These are phyloP conservation scores for Phyllotreta cruciferae DNA, from an alignment of 2,888 invertebrate species.

Conservation along the genomic window DNA sequence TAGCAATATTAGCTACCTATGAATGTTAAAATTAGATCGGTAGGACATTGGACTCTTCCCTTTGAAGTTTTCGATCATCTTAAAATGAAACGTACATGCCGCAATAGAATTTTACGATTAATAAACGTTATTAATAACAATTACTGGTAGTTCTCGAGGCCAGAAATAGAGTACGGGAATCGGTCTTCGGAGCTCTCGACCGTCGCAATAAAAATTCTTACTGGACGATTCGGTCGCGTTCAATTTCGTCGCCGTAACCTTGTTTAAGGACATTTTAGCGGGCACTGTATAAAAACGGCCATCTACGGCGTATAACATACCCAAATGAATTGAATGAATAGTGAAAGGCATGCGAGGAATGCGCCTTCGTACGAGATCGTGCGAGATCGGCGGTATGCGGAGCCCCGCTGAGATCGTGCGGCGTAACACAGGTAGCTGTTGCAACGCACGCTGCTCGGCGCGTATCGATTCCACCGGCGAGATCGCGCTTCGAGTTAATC, in stretches of 20 bases:
- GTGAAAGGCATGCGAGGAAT: slow-evolving; percentile 37
- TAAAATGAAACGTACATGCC: too few relatives aligned
- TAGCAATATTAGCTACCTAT: too few relatives aligned
- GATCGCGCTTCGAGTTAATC: slow-evolving; percentile 5
- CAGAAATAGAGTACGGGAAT: too few relatives aligned
- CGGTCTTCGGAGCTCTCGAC: too few relatives aligned
- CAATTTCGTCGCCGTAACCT: slow-evolving; percentile 2
- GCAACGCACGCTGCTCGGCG: slow-evolving; percentile 45
- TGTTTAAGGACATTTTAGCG: slow-evolving; percentile 13
- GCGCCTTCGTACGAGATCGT: slow-evolving; percentile 48
- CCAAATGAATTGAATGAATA: slow-evolving; percentile 32
- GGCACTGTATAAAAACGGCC: slow-evolving; percentile 26
- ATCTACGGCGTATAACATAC: slow-evolving; percentile 26
- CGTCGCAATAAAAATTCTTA: too few relatives aligned
- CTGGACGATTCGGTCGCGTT: too few relatives aligned
- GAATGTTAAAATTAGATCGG: too few relatives aligned
- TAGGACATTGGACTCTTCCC: too few relatives aligned
- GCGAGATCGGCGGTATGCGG: slow-evolving; percentile 64
- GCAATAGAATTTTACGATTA: too few relatives aligned
- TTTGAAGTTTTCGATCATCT: too few relatives aligned
- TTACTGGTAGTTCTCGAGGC: too few relatives aligned
- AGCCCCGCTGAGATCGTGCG: slow-evolving; percentile 60
- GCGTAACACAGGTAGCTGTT: slow-evolving; percentile 58
- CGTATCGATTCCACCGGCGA: slow-evolving; percentile 12
- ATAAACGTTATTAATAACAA: too few relatives aligned